These are phyloP conservation scores for Sesia bembeciformis DNA, from an alignment of 2,888 invertebrate species.

Conservation along the genomic window DNA sequence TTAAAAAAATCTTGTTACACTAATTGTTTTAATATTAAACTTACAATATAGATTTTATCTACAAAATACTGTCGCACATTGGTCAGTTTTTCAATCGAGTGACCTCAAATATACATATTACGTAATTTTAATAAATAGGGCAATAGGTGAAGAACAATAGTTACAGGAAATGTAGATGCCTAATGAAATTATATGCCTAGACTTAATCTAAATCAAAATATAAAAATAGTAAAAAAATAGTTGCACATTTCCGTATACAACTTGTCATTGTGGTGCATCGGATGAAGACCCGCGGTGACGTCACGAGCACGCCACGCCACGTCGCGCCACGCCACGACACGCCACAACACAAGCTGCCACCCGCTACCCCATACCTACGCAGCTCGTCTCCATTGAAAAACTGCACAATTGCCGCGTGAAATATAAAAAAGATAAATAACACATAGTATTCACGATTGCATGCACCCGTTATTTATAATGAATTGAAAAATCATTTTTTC, in stretches of 20 bases:
- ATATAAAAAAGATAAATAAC: constrained; percentile 74
- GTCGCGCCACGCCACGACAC: constrained; percentile 4
- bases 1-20: constrained; percentile 72
- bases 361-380: constrained; percentile 15
- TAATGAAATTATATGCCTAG: constrained; percentile 35
- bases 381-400: constrained; percentile 56
- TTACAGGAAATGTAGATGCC: constrained; percentile 53
- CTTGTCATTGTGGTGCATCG: constrained; percentile 60
- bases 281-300: constrained; percentile 10
- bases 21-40: constrained; percentile 68
- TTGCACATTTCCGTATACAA: constrained; percentile 61
- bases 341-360: constrained; percentile 30
- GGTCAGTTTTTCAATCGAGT: constrained; percentile 68
- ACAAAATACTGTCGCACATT: constrained; percentile 70
- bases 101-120: constrained; percentile 41
- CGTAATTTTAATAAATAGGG: constrained; percentile 53
- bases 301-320: neutral
- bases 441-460: constrained; percentile 68
- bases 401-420: constrained; percentile 64
- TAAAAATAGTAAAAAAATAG: constrained; percentile 74
- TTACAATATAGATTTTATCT: constrained; percentile 73
- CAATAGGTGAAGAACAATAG: constrained; percentile 53
- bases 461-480: constrained; percentile 68
- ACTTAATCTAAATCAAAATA: constrained; percentile 74
- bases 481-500: constrained; percentile 68